Conservation (phyloP, 2,113 vertebrate genomes). For the Mastomys coucha region DNA sequence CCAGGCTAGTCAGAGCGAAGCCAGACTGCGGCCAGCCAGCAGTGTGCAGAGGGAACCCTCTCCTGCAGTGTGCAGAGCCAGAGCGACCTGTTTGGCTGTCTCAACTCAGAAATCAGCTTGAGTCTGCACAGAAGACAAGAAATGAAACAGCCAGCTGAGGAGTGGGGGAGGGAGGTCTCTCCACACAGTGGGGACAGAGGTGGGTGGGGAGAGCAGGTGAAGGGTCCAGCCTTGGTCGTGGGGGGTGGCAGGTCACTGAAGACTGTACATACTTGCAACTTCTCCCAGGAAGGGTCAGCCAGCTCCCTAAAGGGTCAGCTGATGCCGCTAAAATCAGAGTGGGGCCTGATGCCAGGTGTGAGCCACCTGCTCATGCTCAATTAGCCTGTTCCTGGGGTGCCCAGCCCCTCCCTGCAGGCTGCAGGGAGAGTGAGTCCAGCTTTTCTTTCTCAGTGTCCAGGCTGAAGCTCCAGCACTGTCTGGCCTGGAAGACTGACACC, state of each 20-base stretch:
- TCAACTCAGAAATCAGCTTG: conserved; percentile 76
- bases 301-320: not conserved
- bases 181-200: conserved; percentile 55
- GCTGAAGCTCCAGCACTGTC: not conserved
- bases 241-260: accelerated
- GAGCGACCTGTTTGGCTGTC: not conserved
- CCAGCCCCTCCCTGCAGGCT: not conserved
- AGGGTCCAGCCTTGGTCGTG: not conserved
- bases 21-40: conserved; percentile 32
- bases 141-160: conserved; percentile 54
- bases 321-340: not conserved
- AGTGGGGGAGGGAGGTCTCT: conserved; percentile 71
- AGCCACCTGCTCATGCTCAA: not conserved
- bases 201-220: conserved; percentile 68
- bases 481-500: not conserved
- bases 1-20: not conserved
- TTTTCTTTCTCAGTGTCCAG: not conserved
- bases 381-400: accelerated
- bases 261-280: accelerated
- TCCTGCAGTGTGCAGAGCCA: not conserved
- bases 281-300: not conserved
- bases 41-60: not conserved
- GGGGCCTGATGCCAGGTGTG: accelerated
- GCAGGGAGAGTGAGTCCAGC: not conserved
- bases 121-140: conserved; percentile 79